Evolutionary conservation across 1,140 invertebrate species (phyloP), one percentile per base, ranked within the genome.

Genomic region (Stegodyphus mimosarum): DNA sequence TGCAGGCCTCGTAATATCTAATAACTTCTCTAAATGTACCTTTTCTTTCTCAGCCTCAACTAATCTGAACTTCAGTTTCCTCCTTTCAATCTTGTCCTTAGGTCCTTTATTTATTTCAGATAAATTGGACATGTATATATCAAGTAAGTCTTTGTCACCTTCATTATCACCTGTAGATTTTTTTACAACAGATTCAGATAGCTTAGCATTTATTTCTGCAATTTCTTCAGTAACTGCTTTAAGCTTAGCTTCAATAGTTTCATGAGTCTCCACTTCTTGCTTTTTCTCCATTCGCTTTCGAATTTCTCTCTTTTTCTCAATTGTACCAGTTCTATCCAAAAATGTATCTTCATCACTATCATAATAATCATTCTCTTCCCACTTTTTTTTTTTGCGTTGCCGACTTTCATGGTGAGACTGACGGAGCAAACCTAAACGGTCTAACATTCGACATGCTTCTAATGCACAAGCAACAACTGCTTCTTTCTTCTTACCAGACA

Each of bases 271-370:
- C 9, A 91, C 91, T 88, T 92, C 91, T 64, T 92, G 89, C 66
- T 92, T 90, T 55, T 92, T 85, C 89, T 94, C 94, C 64, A 94
- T 92, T 88, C 93, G 92, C 94, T 96, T 97, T 88, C 96, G 91
- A 84, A 93, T 92, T 87, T 94, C 91, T 15, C 98, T 91, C 90
- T 99, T 99, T 86, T 94, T 94, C 89, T 98, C 97, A 52, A 99
- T 93, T 73, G 94, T 94, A 7, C 98, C 98, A 10, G 98, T 99
- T 88, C 98, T 92, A 90, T 99, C 98, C 74, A 98, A 92, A 91
- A 96, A 99, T 17, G 95, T 95, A 90, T 99, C 98, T 86, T 99
- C 98, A 90, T 99, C 98, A n/a, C 96, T 97, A 89, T 98, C 96
- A 90, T 98, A 98, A 90, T 93, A 98, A 91, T 98, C 96, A 89